Evolutionary conservation across 2,888 invertebrate species (phyloP).

Genomic region (Hypolimnas misippus): DNA sequence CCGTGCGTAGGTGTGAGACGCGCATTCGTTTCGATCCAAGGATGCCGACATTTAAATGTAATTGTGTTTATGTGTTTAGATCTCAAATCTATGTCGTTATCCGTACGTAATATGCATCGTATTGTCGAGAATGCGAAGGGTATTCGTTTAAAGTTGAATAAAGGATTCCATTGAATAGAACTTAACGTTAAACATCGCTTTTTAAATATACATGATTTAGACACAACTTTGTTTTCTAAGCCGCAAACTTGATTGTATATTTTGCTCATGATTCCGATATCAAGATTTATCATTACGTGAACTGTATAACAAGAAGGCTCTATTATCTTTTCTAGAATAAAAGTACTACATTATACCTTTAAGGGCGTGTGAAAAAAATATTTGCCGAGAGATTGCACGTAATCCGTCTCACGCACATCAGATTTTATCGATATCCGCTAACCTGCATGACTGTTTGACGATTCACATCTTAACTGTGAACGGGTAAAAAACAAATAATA

Average conservation of each 20-base stretch:
- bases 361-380: constrained; percentile 36
- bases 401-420: constrained; percentile 70
- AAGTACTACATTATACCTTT: constrained; percentile 6
- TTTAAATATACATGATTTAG: neutral
- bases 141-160: constrained; percentile 11
- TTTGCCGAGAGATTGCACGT: constrained; percentile 47
- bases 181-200: neutral
- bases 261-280: neutral
- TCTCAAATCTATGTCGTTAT: constrained; percentile 26
- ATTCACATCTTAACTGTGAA: constrained; percentile 50
- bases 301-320: constrained; percentile 9
- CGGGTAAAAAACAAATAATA: constrained; percentile 4
- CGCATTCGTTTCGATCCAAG: constrained; percentile 47
- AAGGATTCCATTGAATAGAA: neutral
- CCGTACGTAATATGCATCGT: constrained; percentile 21
- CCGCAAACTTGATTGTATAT: too few relatives aligned
- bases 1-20: constrained; percentile 66
- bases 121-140: constrained; percentile 20
- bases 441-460: constrained; percentile 54
- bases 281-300: constrained; percentile 1
- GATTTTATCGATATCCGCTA: constrained; percentile 64
- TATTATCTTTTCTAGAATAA: neutral
- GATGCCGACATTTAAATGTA: constrained; percentile 36
- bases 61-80: constrained; percentile 38
- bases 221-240: neutral